Evolutionary conservation across 2,888 invertebrate species (phyloP).

Genomic region (Cantharis lateralis): DNA sequence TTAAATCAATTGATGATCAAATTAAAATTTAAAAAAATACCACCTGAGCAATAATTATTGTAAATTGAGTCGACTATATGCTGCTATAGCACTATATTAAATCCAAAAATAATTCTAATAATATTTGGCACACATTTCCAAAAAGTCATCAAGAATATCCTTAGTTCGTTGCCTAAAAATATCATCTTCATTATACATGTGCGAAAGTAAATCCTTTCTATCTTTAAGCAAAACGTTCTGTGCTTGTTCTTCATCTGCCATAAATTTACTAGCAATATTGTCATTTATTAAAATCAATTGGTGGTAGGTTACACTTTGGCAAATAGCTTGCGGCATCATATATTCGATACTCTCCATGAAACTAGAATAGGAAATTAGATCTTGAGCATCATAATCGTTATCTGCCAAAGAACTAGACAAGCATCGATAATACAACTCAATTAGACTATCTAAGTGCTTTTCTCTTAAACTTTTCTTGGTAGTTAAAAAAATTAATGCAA

Average conservation of each 20-base stretch:
- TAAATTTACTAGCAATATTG: conserved; percentile 37
- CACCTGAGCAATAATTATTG: no score
- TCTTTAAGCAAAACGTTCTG: conserved; percentile 41
- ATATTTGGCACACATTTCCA: not conserved
- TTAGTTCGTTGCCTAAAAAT: not conserved
- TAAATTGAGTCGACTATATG: no score
- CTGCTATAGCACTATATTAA: no score
- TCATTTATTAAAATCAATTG: conserved; percentile 44
- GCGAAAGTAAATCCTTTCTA: conserved; percentile 41
- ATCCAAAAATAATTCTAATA: not conserved
- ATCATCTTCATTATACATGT: conserved; percentile 39
- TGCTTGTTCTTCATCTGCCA: conserved; percentile 38
- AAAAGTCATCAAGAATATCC: conserved; percentile 7
- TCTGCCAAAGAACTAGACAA: conserved; percentile 43
- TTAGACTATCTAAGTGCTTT: conserved; percentile 41
- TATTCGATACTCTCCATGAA: conserved; percentile 49
- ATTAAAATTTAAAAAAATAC: no score
- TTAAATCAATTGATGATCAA: no score
- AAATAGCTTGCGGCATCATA: conserved; percentile 45
- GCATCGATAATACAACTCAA: conserved; percentile 47
- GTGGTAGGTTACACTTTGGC: conserved; percentile 44
- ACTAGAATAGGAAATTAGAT: conserved; percentile 42
- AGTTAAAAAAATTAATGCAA: conserved; percentile 49
- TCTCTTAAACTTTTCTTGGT: conserved; percentile 44
- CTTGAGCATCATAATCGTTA: conserved; percentile 34